phyloP scores from a whole-genome alignment of 2,888 invertebrate genomes.

The Choristoneura rosaceana region DNA sequence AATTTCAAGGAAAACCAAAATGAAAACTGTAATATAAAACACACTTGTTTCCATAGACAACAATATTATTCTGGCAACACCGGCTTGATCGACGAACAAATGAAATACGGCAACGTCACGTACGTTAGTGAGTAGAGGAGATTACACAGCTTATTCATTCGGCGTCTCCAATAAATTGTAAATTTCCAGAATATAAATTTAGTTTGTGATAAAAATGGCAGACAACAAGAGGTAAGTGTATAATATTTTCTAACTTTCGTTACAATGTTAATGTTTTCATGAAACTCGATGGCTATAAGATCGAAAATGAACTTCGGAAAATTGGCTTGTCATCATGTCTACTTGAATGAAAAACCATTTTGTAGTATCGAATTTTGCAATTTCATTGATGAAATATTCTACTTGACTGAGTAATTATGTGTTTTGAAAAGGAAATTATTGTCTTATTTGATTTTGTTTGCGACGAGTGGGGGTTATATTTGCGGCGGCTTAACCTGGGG shows the following conservation, averaged over 20 bases:
- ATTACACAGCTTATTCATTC: constrained; percentile 71
- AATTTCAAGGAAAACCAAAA: neutral
- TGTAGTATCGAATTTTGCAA: constrained; percentile 50
- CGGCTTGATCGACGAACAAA: constrained; percentile 73
- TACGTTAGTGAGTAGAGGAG: constrained; percentile 62
- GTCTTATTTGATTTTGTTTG: constrained; percentile 34
- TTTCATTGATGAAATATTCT: constrained; percentile 43
- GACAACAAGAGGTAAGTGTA: constrained; percentile 83
- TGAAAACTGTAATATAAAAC: constrained; percentile 43
- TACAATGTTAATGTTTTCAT: constrained; percentile 4
- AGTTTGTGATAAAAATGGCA: constrained; percentile 79
- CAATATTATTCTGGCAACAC: constrained; percentile 60
- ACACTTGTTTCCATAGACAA: constrained; percentile 52
- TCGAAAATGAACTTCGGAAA: constrained; percentile 67
- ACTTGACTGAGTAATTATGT: constrained; percentile 14
- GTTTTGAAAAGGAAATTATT: constrained; percentile 7
- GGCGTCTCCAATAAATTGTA: constrained; percentile 69
- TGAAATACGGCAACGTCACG: constrained; percentile 86
- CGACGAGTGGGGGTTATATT: constrained; percentile 45
- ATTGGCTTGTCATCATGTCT: constrained; percentile 86
- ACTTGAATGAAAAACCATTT: constrained; percentile 49
- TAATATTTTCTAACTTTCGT: constrained; percentile 46
- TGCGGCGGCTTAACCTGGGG: constrained; percentile 45
- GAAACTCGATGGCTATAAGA: constrained; percentile 44
- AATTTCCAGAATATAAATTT: constrained; percentile 68